Base-by-base conservation (phyloP, 2,888 invertebrate genomes). In the Eupeodes latifasciatus region DNA sequence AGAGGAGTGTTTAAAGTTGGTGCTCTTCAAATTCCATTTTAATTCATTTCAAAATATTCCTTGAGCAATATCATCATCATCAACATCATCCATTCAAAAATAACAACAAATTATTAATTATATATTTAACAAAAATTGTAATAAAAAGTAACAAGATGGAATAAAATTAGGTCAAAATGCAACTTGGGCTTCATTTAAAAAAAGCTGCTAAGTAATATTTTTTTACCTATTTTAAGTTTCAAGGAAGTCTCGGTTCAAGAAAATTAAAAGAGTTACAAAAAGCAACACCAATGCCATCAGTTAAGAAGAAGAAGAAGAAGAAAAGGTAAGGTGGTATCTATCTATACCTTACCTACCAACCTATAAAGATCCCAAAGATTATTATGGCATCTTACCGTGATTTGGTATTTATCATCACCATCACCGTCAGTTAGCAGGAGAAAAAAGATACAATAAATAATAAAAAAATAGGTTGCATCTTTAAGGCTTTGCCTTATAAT, bases 101-200 rank as follows among this genome's bases (percentile, higher is more conserved):
- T 49, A 78, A 78, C 66, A 78, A n/a, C 16, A 49, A 47, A 47
- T 57, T 36, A n/a, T 12, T 62, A 62, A 62, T 40, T 44, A 40
- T 16, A 62, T 19, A 40, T 40, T 7, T 11, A 53, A n/a, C n/a
- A 40, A 34, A 12, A 4, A 36, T 27, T 27, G 27, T 27, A 27
- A 27, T 27, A 27, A 51, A 66, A 57, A 19, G 57, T 47, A 59
- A 49, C 12, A 49, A 12, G 4, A 51, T 19, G 40, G 4, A 5
- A 3, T 9, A 62, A 82, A 87, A 83, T 76, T 76, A 87, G 86
- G 86, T 71, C 86, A 76, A 80, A 87, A 87, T 87, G 83, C 86
- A 87, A 61, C 75, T 64, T 55, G 59, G 19, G 51, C 49, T 76
- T 80, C 80, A 87, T 87, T 87, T 77, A 72, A 74, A 77, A 81